Percentiles rank a stretch among this genome's conserved stretches.
Evolutionary conservation across 2,797 vertebrate genomes (phyloP).

Genomic region (Gallirallus australis): DNA sequence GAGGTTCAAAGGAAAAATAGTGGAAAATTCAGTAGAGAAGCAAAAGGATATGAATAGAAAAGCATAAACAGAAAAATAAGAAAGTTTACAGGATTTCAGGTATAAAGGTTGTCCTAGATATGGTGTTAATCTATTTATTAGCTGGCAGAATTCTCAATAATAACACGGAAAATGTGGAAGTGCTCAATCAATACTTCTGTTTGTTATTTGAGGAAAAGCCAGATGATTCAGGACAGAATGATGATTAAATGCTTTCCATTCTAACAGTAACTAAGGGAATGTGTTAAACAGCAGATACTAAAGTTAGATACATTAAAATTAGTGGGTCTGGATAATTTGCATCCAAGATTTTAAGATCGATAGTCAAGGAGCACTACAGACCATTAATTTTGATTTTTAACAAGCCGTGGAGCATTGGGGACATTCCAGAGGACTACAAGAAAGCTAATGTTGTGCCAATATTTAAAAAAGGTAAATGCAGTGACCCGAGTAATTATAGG

Average conservation of each 20-base stretch:
- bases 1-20: background rate
- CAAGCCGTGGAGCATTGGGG: conserved; percentile 43
- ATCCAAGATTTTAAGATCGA: conserved; percentile 63
- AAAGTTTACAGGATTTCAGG: background rate
- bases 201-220: conserved; percentile 32
- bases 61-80: background rate
- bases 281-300: conserved; percentile 50
- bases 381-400: conserved; percentile 73
- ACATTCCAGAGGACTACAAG: conserved; percentile 57
- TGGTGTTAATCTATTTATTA: background rate
- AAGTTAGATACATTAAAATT: conserved; percentile 67
- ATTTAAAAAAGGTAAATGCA: conserved; percentile 69
- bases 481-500: conserved; percentile 64
- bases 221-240: conserved; percentile 53
- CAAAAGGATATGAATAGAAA: background rate
- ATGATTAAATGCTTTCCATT: conserved; percentile 61
- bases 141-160: background rate
- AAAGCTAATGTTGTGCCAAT: conserved; percentile 65
- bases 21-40: background rate
- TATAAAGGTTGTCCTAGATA: background rate
- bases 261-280: conserved; percentile 48
- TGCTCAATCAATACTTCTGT: conserved; percentile 54
- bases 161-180: conserved; percentile 1
- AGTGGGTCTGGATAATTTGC: conserved; percentile 50
- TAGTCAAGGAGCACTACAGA: conserved; percentile 40